phyloP scores from a whole-genome alignment of 2,888 invertebrate genomes.

The Formica aserva region DNA sequence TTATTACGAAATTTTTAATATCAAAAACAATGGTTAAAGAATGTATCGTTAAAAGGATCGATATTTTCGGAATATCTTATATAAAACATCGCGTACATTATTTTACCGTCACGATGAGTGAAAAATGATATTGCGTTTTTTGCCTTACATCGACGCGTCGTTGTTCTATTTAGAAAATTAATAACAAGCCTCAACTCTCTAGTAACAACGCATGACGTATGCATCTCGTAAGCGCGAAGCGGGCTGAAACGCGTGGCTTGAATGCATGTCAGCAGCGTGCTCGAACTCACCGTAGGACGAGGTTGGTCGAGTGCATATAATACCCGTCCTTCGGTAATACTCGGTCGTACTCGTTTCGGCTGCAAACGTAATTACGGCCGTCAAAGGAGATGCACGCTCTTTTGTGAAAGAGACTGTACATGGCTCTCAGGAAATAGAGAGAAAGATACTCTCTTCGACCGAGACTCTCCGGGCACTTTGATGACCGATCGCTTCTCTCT shows the following conservation, averaged over 20 bases:
- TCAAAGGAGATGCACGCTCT: slow-evolving; percentile 59
- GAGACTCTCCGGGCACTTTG: slow-evolving; percentile 53
- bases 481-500: slow-evolving; percentile 37
- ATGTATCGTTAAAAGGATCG: slow-evolving; percentile 12
- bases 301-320: slow-evolving; percentile 37
- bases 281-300: background rate
- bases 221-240: slow-evolving; percentile 28
- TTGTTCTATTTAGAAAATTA: slow-evolving; percentile 37
- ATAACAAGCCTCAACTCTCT: slow-evolving; percentile 30
- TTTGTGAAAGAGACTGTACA: slow-evolving; percentile 40
- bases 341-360: slow-evolving; percentile 57
- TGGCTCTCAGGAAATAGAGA: slow-evolving; percentile 31
- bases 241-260: slow-evolving; percentile 2
- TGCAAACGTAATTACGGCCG: slow-evolving; percentile 65
- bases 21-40: background rate
- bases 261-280: slow-evolving; percentile 26
- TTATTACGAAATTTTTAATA: background rate
- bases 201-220: slow-evolving; percentile 26
- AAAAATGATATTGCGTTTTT: slow-evolving; percentile 30
- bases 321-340: slow-evolving; percentile 31
- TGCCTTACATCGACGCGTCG: slow-evolving; percentile 5
- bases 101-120: slow-evolving; percentile 23
- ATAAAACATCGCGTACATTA: background rate
- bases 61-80: background rate
- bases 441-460: slow-evolving; percentile 40